A percentile compares a stretch with the other conserved stretches of the same genome.
phyloP scores from a whole-genome alignment of 2,888 invertebrate genomes.

The Diarsia rubi region DNA sequence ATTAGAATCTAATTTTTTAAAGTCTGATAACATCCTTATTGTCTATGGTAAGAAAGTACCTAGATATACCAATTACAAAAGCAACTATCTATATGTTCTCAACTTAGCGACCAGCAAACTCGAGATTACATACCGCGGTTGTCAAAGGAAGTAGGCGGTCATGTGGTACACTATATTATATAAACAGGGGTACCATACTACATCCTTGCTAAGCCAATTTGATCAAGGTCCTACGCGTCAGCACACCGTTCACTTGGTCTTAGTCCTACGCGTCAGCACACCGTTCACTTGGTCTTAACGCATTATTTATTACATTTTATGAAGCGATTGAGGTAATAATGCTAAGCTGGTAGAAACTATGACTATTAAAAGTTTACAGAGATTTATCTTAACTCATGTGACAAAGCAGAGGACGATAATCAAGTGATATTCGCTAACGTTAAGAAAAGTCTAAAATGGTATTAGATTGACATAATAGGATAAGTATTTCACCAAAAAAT shows the following conservation, averaged over 20 bases:
- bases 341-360: neutral
- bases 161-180: neutral
- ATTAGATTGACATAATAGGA: too few species aligned
- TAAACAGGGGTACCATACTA: conserved; percentile 4
- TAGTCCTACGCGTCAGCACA: neutral
- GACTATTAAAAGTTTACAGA: neutral
- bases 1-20: too few species aligned
- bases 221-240: conserved; percentile 33
- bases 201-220: conserved; percentile 36
- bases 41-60: neutral
- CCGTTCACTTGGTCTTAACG: conserved; percentile 34
- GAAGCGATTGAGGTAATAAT: neutral
- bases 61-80: neutral
- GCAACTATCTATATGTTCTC: neutral
- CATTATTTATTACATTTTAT: conserved; percentile 18
- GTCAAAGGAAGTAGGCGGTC: conserved; percentile 22
- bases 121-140: neutral
- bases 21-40: too few species aligned
- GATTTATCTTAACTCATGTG: neutral
- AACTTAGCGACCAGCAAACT: neutral
- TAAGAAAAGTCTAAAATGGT: neutral
- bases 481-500: too few species aligned
- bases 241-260: conserved; percentile 38
- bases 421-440: neutral
- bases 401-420: neutral